Base-by-base conservation (phyloP, 2,888 invertebrate genomes). In the Xanthia togata region DNA sequence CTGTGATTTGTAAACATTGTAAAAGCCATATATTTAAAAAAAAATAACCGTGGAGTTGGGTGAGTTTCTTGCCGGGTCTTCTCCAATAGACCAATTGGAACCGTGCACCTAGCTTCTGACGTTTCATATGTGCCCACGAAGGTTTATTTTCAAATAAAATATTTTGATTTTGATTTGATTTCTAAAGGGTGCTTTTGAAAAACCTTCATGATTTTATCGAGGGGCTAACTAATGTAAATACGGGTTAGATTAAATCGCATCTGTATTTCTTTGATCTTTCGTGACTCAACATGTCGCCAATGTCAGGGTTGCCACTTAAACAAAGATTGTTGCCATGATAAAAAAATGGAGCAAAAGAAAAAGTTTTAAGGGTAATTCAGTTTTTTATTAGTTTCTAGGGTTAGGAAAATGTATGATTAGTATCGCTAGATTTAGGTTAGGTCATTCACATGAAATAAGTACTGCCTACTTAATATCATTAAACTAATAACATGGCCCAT, bases 221-320 rank as follows among this genome's bases (percentile, higher is more conserved):
- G n/a, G 17, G 23, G 6, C 57, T 71, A 74, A 80, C 70, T 77
- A 82, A 82, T 76, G 69, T 84, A 87, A 86, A 85, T 87, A 88
- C 59, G 59, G 68, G 60, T 69, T 72, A 79, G 73, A 85, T 84
- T 81, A 79, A 79, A 82, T 84, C 79, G 62, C 67, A 81, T 85
- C 84, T 85, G 76, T 68, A 81, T 81, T 72, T 82, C 65, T 84
- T 86, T 84, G 83, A 88, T 88, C 84, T 70, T 82, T 83, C 78
- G 78, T 86, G 86, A 88, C 88, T 88, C 73, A 72, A 86, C 88
- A 83, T 87, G 81, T 86, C 81, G 73, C 75, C 65, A 72, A 79
- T 47, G 12, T 67, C 38, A 88, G 81, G 88, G 88, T 38, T 88
- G 83, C 59, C 76, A 81, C 38, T n/a, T 26, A 23, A 73, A 3